Conservation (phyloP, 2,888 invertebrate genomes). For the Eristalis intricaria region DNA sequence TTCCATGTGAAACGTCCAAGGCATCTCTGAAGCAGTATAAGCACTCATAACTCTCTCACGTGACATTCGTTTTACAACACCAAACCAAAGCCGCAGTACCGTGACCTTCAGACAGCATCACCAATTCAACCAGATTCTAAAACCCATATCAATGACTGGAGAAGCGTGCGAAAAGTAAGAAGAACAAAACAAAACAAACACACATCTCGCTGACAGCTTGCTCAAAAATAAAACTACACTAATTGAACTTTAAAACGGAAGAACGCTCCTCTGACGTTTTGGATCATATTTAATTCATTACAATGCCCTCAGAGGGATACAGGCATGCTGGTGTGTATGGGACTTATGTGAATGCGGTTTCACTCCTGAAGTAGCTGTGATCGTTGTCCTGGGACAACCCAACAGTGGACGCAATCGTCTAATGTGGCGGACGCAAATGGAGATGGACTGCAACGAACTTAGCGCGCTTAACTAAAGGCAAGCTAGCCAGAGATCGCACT, state of each 20-base stretch:
- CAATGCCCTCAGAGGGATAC: neutral
- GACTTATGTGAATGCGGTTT: constrained; percentile 1
- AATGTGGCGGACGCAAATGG: no score
- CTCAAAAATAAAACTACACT: constrained; percentile 29
- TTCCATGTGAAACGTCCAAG: no score
- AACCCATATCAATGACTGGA: neutral
- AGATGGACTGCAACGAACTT: no score
- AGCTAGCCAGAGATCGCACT: no score
- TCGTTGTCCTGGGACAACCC: no score
- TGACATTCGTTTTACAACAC: no score
- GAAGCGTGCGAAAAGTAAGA: constrained; percentile 44
- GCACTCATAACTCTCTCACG: no score
- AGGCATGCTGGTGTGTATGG: no score
- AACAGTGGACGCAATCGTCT: no score
- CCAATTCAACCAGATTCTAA: neutral
- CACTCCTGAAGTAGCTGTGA: constrained; percentile 69
- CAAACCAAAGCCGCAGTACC: no score
- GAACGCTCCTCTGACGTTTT: constrained; percentile 12
- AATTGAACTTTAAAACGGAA: constrained; percentile 35
- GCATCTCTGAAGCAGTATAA: no score
- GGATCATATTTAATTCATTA: constrained; percentile 19
- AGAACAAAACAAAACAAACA: neutral
- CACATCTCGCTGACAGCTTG: constrained; percentile 33
- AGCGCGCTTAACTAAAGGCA: no score
- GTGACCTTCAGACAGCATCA: neutral